Percentiles rank a stretch among this genome's conserved stretches.
phyloP scores from a whole-genome alignment of 2,113 vertebrate species.

The Capreolus pygargus region DNA sequence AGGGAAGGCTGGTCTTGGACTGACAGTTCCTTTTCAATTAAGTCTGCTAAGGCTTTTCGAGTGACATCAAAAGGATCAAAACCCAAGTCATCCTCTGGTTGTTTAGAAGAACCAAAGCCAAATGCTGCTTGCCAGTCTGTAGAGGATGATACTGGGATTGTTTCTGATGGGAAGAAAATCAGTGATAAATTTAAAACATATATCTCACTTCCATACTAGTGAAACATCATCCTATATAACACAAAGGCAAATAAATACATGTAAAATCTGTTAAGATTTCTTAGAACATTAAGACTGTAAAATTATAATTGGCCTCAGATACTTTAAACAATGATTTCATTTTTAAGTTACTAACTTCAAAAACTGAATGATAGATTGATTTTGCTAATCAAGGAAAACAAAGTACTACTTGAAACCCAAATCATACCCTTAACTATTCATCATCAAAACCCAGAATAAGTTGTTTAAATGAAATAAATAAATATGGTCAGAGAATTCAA shows the following conservation, averaged over 20 bases:
- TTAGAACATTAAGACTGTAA: not conserved
- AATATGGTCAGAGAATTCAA: not conserved
- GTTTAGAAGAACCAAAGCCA: constrained; percentile 98
- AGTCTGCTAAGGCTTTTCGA: constrained; percentile 98
- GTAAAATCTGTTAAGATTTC: not conserved
- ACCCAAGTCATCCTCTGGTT: constrained; percentile 98
- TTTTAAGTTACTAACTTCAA: constrained; percentile 27
- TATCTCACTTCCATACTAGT: not conserved
- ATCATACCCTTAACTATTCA: not conserved
- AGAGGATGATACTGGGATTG: constrained; percentile 97
- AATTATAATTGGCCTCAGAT: constrained; percentile 1
- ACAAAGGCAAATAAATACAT: constrained; percentile 22
- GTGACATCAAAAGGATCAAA: constrained; percentile 99
- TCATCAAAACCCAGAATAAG: constrained; percentile 21
- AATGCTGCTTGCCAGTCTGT: constrained; percentile 99
- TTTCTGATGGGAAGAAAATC: constrained; percentile 84
- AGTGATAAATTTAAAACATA: constrained; percentile 22
- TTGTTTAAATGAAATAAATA: constrained; percentile 36
- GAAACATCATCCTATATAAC: not conserved
- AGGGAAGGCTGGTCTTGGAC: constrained; percentile 93
- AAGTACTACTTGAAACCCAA: not conserved
- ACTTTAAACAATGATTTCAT: not conserved
- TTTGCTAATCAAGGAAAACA: constrained; percentile 30
- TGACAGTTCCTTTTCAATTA: constrained; percentile 99
- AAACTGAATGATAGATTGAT: not conserved